Evolutionary conservation across 2,113 vertebrate species (phyloP), one percentile per base, ranked within the genome.

Genomic region (Falco punctatus): DNA sequence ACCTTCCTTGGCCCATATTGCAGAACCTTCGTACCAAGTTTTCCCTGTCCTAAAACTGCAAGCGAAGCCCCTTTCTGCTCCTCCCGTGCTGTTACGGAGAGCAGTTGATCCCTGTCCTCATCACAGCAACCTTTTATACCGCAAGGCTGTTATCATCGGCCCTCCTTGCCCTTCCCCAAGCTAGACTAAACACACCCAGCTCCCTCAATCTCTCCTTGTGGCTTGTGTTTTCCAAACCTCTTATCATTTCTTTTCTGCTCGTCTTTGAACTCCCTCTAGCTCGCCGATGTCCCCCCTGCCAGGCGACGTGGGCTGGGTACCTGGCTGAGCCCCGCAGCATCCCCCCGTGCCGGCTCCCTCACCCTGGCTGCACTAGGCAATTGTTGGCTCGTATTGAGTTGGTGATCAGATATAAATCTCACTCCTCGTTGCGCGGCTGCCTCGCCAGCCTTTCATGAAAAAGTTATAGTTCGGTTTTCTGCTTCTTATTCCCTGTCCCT

Each of bases 351-450:
- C 8, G 49, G 35, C 44, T 33, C 44, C n/a, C 57, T 33, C 0
- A 4, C 66, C 30, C 61, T 5, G 6, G 5, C 52, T 21, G 12
- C 6, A 0, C 9, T 1, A 1, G 8, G 58, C 21, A 13, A 9
- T 5, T 26, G 17, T 6, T 11, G 38, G 67, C 32, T 86, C 32
- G 4, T 9, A 5, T 27, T 3, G 2, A 55, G 16, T 40, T 33
- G 5, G 11, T 1, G 8, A 27, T 16, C 17, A 10, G 21, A 7
- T 12, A 5, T 4, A 11, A 51, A 24, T n/a, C 69, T 67, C 3
- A 0, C 46, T 51, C 32, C 24, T 38, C 1, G 0, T 9, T 21
- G 27, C 20, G 5, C 28, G 0, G 0, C 32, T 35, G 40, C 18
- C 61, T 55, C 1, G 0, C 55, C 61, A 28, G 58, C 35, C 24